These are phyloP conservation scores for Okamejei kenojei DNA, from an alignment of 2,797 vertebrate species.

Conservation along the genomic window DNA sequence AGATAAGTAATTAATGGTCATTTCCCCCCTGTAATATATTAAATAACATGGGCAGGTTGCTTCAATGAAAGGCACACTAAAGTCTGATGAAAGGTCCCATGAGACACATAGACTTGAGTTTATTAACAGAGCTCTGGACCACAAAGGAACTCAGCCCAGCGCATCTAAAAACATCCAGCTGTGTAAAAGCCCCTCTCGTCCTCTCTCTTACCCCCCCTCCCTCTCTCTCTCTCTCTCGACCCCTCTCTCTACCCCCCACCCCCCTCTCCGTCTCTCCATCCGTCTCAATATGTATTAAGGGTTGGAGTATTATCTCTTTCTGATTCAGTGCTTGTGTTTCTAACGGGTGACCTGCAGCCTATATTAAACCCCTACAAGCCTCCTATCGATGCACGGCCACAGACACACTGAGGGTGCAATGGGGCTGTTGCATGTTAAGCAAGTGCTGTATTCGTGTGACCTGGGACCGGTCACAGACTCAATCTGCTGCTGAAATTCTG, in stretches of 20 bases:
- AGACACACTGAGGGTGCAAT: background rate
- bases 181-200: background rate
- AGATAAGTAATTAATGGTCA: background rate
- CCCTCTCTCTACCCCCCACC: too few species aligned
- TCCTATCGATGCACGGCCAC: background rate
- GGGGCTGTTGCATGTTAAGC: background rate
- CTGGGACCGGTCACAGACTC: background rate
- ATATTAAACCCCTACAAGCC: too few species aligned
- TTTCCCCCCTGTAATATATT: background rate
- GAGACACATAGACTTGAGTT: background rate
- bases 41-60: background rate
- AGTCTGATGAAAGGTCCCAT: constrained; percentile 7
- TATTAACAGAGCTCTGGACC: background rate
- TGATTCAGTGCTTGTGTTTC: background rate
- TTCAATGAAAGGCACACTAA: background rate
- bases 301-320: background rate
- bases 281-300: background rate
- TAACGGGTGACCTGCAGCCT: background rate
- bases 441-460: too few species aligned
- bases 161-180: background rate
- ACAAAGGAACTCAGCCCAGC: background rate
- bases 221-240: too few species aligned
- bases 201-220: too few species aligned
- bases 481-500: background rate
- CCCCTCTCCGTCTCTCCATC: too few species aligned